Evolutionary conservation across 2,113 vertebrate species (phyloP).

Genomic region (Cyrtonyx montezumae): DNA sequence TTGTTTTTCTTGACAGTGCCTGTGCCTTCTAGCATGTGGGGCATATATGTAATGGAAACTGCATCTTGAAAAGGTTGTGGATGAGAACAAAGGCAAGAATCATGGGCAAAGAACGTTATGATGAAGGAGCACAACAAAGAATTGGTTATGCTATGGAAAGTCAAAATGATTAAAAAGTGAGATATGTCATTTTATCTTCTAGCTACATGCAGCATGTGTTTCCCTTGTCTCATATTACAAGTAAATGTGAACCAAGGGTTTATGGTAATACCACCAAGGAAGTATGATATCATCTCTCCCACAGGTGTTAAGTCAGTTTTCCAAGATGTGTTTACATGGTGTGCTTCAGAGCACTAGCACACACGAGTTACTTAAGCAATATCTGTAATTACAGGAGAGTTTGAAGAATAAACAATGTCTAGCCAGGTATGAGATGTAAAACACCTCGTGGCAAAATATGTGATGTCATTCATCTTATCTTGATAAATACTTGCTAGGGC

Average conservation of each 20-base stretch:
- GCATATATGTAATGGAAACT: background rate
- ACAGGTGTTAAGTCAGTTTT: slow-evolving; percentile 61
- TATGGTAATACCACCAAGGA: slow-evolving; percentile 61
- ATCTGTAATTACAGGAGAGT: slow-evolving; percentile 40
- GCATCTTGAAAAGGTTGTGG: background rate
- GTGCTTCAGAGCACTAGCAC: slow-evolving; percentile 10
- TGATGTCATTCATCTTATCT: slow-evolving; percentile 63
- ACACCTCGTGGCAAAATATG: slow-evolving; percentile 35
- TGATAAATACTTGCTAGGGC: slow-evolving; percentile 54
- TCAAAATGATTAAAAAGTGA: slow-evolving; percentile 48
- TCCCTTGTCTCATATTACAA: slow-evolving; percentile 56
- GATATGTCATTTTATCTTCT: slow-evolving; percentile 27
- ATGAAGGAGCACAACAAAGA: background rate
- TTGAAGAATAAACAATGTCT: slow-evolving; percentile 68
- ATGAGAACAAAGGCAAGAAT: background rate
- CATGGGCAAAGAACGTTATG: background rate
- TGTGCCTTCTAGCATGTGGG: background rate
- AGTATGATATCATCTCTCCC: slow-evolving; percentile 62
- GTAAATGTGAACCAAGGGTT: slow-evolving; percentile 37
- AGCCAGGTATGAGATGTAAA: slow-evolving; percentile 65
- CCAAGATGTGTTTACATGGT: slow-evolving; percentile 10
- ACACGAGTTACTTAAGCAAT: slow-evolving; percentile 20
- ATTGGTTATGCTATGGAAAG: background rate
- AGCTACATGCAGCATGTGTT: slow-evolving; percentile 48
- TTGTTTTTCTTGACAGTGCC: background rate